phyloP scores from a whole-genome alignment of 2,797 vertebrate species.

The Characodon lateralis region DNA sequence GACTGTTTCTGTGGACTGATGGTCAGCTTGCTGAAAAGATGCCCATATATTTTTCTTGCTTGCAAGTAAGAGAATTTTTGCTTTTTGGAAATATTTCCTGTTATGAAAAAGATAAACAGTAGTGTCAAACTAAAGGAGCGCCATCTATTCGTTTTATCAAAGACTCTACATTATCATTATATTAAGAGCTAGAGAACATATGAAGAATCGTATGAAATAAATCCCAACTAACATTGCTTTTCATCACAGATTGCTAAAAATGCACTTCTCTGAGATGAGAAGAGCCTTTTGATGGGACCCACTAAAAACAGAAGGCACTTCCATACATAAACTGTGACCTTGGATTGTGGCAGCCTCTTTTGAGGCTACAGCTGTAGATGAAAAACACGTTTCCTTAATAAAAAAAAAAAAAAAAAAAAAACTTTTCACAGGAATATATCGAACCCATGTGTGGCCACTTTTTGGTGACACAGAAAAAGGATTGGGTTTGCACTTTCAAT shows the following conservation, averaged over 20 bases:
- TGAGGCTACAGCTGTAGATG: not conserved
- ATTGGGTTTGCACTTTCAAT: not conserved
- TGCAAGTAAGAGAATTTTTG: not conserved
- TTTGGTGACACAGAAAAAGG: not conserved
- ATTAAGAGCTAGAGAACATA: not conserved
- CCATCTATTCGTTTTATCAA: not conserved
- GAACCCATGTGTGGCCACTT: not conserved
- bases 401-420: not conserved
- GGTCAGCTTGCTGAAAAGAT: not conserved
- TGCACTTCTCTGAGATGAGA: not conserved
- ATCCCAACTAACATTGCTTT: not conserved
- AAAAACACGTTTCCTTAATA: not conserved
- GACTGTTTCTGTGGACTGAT: not conserved
- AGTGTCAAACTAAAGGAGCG: not conserved
- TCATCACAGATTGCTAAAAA: not conserved
- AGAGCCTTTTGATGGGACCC: not conserved
- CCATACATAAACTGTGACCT: not conserved
- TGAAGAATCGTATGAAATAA: not conserved
- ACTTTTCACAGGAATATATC: not conserved
- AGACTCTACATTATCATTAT: not conserved
- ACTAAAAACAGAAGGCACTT: not conserved
- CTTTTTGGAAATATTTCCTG: not conserved
- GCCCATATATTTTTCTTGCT: not conserved
- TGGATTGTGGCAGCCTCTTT: not conserved
- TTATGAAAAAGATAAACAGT: not conserved